Evolutionary conservation across 2,888 invertebrate species (phyloP), one percentile per base, ranked within the genome.

Genomic region (Argynnis bischoffii): DNA sequence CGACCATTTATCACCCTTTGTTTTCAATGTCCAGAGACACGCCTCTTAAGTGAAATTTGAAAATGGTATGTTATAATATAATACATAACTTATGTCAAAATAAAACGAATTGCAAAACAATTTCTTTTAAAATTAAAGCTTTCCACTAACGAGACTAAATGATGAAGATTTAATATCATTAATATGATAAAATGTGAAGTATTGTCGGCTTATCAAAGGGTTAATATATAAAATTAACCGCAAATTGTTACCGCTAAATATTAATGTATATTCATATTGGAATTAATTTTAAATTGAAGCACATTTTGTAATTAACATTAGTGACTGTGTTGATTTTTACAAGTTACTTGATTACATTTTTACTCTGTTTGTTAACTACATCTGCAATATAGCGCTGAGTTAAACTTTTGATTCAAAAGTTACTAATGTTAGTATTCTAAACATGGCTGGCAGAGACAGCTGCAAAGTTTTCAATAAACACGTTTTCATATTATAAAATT

Each of bases 1-100:
- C 69, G 59, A 21, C 70, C 72, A 72, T 75, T 76, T 74, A 72
- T 75, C 74, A 70, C 66, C 74, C 72, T 70, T 73, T 75, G 69
- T 75, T 73, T 74, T 69, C 63, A 69, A 72, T 71, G 59, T 59
- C 59, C 48, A 59, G 31, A 35, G 51, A 53, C 61, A 53, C 61
- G 51, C 61, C 61, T 53, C 50, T 41, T 51, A 18, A 35, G 13
- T 61, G 69, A 60, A 53, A n/a, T 41, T 18, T 41, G 55, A 60
- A 64, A 53, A 61, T 53, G 35, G 31, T 18, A 51, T 41, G 35
- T 41, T 61, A 35, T 53, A 41, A 61, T 61, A 35, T 53, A 41
- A 61, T 53, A 59, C 31, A 59, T 48, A 48, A 59, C 48, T 59
- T 48, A 48, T n/a, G 31, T 16, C 3, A 13, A 48, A 59, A 59